A percentile compares a stretch with the other conserved stretches of the same genome.
phyloP scores from a whole-genome alignment of 2,113 vertebrate genomes.

The Malurus alboscapulatus region DNA sequence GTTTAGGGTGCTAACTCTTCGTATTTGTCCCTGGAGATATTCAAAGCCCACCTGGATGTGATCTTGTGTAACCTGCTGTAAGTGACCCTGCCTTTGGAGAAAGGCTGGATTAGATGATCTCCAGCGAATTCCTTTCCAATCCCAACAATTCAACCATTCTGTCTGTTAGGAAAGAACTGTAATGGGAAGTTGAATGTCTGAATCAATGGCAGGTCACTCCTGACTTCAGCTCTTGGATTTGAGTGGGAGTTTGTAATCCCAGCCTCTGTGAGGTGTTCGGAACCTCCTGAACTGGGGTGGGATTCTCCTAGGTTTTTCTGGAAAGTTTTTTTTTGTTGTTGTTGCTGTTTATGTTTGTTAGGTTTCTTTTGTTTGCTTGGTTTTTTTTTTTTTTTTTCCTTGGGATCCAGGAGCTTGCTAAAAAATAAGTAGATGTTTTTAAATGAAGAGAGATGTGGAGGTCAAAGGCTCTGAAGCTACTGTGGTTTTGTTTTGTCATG shows the following conservation, averaged over 20 bases:
- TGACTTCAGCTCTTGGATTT: not conserved
- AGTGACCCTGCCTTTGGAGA: not conserved
- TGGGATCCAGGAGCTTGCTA: not conserved
- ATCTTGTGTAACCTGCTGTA: not conserved
- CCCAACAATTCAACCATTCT: not conserved
- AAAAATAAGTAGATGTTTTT: not conserved
- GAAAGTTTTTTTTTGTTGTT: not conserved
- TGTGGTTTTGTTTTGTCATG: not conserved
- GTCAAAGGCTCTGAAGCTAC: not conserved
- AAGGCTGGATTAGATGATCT: not conserved
- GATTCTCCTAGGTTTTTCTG: constrained; percentile 1
- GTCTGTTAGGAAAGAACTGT: not conserved
- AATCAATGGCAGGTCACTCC: not conserved
- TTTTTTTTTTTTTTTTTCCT: not conserved
- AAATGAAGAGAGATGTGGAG: not conserved
- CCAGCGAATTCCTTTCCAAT: not conserved
- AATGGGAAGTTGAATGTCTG: not conserved
- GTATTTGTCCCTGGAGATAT: not conserved
- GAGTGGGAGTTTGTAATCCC: not conserved
- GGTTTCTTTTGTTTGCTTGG: not conserved
- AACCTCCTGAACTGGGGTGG: not conserved
- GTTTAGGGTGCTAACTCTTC: not conserved
- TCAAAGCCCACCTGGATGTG: not conserved
- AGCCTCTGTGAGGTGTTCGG: not conserved
- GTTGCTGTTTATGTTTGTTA: no score